These are phyloP conservation scores for Salvelinus sp. DNA, from an alignment of 2,113 vertebrate species.

Conservation along the genomic window DNA sequence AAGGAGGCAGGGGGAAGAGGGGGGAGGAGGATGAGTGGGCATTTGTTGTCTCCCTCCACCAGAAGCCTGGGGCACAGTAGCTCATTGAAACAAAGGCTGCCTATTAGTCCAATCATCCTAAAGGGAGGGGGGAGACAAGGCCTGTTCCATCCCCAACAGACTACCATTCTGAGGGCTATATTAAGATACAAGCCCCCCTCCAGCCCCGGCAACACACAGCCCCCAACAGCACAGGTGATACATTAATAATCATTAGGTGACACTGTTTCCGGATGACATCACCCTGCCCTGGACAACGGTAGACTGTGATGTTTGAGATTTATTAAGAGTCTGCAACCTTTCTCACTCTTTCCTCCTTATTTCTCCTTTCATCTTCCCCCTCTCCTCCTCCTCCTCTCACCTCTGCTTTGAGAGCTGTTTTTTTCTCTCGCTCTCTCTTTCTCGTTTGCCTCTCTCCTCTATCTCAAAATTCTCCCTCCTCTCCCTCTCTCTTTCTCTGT, in stretches of 20 bases:
- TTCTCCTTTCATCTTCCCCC: neutral
- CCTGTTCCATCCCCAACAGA: slow-evolving; percentile 39
- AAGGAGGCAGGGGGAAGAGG: neutral
- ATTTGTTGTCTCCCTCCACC: slow-evolving; percentile 12
- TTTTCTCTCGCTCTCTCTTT: neutral
- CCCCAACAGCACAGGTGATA: neutral
- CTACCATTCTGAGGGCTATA: slow-evolving; percentile 28
- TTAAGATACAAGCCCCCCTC: neutral
- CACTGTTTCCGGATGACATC: slow-evolving; percentile 47
- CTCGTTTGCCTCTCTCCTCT: neutral
- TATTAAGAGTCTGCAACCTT: neutral
- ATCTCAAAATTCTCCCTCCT: no score
- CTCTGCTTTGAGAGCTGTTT: neutral
- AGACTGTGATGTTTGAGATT: slow-evolving; percentile 18
- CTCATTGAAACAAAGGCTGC: slow-evolving; percentile 58
- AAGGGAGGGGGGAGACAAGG: slow-evolving; percentile 31
- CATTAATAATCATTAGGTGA: slow-evolving; percentile 33
- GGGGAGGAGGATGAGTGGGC: slow-evolving; percentile 2
- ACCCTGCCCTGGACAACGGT: slow-evolving; percentile 16
- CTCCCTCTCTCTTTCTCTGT: slow-evolving; percentile 2
- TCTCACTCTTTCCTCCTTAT: neutral
- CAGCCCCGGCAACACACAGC: slow-evolving; percentile 1
- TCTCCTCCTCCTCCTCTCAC: slow-evolving; percentile 23
- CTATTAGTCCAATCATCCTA: slow-evolving; percentile 53
- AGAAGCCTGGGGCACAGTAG: slow-evolving; percentile 45